phyloP scores from a whole-genome alignment of 2,113 vertebrate genomes.

The Sarotherodon lohbergeri region DNA sequence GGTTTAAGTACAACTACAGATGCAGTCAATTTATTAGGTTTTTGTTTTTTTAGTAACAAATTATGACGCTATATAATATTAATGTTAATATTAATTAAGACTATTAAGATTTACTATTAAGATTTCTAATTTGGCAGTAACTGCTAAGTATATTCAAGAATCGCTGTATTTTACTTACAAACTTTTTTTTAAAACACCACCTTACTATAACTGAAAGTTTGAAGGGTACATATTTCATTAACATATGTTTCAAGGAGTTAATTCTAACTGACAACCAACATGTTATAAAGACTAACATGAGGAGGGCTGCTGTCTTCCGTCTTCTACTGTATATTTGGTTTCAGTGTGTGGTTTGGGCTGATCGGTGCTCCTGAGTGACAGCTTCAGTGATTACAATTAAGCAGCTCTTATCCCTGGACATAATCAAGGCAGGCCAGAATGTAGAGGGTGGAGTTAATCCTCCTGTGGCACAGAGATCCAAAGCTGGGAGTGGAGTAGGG shows the following conservation, averaged over 20 bases:
- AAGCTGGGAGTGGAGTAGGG: conserved; percentile 6
- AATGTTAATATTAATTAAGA: too few relatives aligned
- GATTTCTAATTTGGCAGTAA: neutral
- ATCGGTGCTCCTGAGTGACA: conserved; percentile 11
- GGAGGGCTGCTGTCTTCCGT: neutral
- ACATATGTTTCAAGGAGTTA: neutral
- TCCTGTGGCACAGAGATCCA: conserved; percentile 25
- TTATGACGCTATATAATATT: neutral
- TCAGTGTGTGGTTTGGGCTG: neutral
- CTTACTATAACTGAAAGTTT: neutral
- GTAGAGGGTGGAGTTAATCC: conserved; percentile 59
- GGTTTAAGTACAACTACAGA: neutral
- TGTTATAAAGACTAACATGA: neutral
- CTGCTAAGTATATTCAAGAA: neutral
- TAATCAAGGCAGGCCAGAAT: conserved; percentile 61
- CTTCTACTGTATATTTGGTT: neutral
- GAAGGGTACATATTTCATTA: neutral
- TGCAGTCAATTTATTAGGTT: neutral
- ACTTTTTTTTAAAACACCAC: neutral
- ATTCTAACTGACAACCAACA: neutral
- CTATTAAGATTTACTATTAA: neutral
- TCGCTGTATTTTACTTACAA: neutral
- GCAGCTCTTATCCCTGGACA: conserved; percentile 71
- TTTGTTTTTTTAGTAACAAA: neutral
- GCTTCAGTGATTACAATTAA: conserved; percentile 72